A percentile compares a stretch with the other conserved stretches of the same genome.
These are phyloP conservation scores for Aleiodes alternator DNA, from an alignment of 2,888 invertebrate species.

Conservation along the genomic window DNA sequence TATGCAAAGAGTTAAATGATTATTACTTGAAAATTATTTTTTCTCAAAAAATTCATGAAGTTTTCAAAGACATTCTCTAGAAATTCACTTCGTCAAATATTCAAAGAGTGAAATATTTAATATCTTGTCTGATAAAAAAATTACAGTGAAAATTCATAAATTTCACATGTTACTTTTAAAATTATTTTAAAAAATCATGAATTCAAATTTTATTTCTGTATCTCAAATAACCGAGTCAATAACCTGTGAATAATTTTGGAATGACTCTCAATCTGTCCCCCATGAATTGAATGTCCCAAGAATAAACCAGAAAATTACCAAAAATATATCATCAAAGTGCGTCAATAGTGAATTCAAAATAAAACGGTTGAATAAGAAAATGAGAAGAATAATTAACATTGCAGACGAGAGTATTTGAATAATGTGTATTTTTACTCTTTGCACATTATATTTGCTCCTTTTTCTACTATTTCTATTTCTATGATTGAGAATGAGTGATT, in stretches of 20 bases:
- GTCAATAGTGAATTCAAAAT: slow-evolving; percentile 19
- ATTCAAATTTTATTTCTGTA: not conserved
- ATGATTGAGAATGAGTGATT: no score
- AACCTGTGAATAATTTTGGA: slow-evolving; percentile 15
- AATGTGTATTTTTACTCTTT: not conserved
- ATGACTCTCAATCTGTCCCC: slow-evolving; percentile 7
- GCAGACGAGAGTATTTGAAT: no score
- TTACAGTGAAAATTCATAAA: no score
- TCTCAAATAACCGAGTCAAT: slow-evolving; percentile 12
- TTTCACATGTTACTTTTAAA: no score
- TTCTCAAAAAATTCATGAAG: not conserved
- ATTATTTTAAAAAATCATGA: not conserved
- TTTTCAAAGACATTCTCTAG: no score
- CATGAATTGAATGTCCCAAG: slow-evolving; percentile 13
- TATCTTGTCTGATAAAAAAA: no score
- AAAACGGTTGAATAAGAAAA: not conserved
- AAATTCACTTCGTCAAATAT: no score
- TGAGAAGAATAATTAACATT: not conserved
- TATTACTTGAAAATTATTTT: not conserved
- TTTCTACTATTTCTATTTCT: no score
- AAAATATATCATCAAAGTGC: slow-evolving; percentile 15
- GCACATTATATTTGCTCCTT: not conserved
- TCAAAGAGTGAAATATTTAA: no score
- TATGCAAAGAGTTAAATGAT: no score
- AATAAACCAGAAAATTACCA: slow-evolving; percentile 13